Conservation (phyloP, 1,140 invertebrate species). For the Ceratosolen solmsi region DNA sequence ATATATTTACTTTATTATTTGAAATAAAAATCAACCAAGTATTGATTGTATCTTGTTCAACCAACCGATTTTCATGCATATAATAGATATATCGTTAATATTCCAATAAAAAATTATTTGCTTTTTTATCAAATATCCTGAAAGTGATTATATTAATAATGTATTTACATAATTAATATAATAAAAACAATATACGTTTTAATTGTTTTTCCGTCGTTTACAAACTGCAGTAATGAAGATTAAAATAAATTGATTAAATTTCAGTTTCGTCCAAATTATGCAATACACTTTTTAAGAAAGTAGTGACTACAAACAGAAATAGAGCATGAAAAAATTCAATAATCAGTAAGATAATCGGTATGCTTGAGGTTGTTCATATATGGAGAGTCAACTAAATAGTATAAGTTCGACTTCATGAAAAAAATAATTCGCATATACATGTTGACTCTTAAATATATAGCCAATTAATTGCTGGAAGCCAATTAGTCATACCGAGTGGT, state of each 20-base stretch:
- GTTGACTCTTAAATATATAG: constrained; percentile 53
- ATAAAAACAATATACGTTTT: too few species aligned
- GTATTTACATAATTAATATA: too few species aligned
- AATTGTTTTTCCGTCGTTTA: not conserved
- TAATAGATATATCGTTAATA: too few species aligned
- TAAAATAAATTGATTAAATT: too few species aligned
- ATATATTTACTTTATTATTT: too few species aligned
- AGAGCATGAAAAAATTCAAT: constrained; percentile 1
- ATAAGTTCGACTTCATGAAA: constrained; percentile 38
- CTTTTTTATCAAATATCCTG: not conserved
- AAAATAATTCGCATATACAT: constrained; percentile 55
- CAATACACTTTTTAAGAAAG: constrained; percentile 12
- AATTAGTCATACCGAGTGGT: constrained; percentile 49
- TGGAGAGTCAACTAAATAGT: not conserved
- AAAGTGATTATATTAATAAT: constrained; percentile 7
- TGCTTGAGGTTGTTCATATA: constrained; percentile 3
- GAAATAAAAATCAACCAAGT: too few species aligned
- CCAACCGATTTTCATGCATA: too few species aligned
- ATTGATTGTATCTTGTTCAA: too few species aligned
- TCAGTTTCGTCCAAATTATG: not conserved
- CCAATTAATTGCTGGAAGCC: constrained; percentile 62
- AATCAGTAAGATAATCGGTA: too few species aligned
- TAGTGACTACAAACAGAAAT: not conserved
- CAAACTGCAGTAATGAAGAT: too few species aligned
- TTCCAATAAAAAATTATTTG: constrained; percentile 1